These are phyloP conservation scores for Megalurothrips usitatus DNA, from an alignment of 2,888 invertebrate genomes.

Conservation along the genomic window DNA sequence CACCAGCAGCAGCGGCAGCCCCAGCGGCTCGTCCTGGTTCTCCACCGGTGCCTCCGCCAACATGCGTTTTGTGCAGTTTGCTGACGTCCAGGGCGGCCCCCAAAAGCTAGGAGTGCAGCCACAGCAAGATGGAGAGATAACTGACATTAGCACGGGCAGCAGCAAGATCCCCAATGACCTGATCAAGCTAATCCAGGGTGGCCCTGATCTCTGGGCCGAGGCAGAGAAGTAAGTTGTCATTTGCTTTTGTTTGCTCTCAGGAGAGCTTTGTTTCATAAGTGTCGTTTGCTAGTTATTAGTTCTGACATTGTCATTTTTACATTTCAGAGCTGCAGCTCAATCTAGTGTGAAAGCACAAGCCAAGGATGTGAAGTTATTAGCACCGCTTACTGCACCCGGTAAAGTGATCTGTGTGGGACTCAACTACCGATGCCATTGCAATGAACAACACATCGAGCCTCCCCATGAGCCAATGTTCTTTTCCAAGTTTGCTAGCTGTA, in stretches of 20 bases:
- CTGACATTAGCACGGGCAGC: conserved; percentile 57
- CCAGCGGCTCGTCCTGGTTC: conserved; percentile 7
- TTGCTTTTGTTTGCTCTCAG: neutral
- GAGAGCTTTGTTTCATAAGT: conserved; percentile 16
- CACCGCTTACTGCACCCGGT: conserved; percentile 74
- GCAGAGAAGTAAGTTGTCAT: conserved; percentile 51
- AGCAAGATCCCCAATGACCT: conserved; percentile 54
- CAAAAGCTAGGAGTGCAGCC: conserved; percentile 65
- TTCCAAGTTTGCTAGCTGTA: conserved; percentile 76
- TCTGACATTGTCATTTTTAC: conserved; percentile 28
- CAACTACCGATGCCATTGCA: conserved; percentile 82
- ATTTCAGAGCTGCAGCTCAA: conserved; percentile 52
- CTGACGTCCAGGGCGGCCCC: conserved; percentile 43
- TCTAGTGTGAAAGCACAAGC: conserved; percentile 53
- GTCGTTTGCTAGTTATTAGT: neutral
- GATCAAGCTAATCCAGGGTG: conserved; percentile 52
- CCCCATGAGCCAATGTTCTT: conserved; percentile 77
- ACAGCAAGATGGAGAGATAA: conserved; percentile 61
- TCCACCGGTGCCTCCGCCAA: conserved; percentile 7
- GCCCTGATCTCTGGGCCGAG: conserved; percentile 50
- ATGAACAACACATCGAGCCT: conserved; percentile 72
- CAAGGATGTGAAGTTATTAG: conserved; percentile 56
- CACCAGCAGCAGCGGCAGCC: neutral
- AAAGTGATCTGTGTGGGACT: conserved; percentile 81
- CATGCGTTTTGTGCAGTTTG: conserved; percentile 37